Conservation (phyloP, 2,113 vertebrate genomes). For the Sorex araneus region DNA sequence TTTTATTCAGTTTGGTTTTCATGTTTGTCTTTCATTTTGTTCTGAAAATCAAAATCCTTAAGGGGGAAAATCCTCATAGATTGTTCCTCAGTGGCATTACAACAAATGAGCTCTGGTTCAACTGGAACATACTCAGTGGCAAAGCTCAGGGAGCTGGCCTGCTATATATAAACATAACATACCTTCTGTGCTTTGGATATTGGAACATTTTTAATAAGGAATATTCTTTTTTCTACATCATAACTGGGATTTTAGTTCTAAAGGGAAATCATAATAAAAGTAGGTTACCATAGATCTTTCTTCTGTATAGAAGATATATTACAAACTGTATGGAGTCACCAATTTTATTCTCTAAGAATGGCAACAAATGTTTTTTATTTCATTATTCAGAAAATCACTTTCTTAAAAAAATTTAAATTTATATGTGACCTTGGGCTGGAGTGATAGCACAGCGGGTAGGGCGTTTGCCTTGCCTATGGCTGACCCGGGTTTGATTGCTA, state of each 20-base stretch:
- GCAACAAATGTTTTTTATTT: slow-evolving; percentile 14
- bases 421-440: not conserved
- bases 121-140: slow-evolving; percentile 55
- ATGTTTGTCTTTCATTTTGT: slow-evolving; percentile 43
- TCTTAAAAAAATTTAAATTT: slow-evolving; percentile 53
- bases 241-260: slow-evolving; percentile 86
- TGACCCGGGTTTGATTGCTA: no score
- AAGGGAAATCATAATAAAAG: slow-evolving; percentile 88
- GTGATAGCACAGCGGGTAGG: no score
- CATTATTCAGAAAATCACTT: not conserved
- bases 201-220: slow-evolving; percentile 67
- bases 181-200: slow-evolving; percentile 54
- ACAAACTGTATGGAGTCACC: slow-evolving; percentile 70
- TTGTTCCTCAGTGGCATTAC: slow-evolving; percentile 50
- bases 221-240: slow-evolving; percentile 77
- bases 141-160: slow-evolving; percentile 20
- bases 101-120: slow-evolving; percentile 74
- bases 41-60: slow-evolving; percentile 58
- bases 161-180: slow-evolving; percentile 55
- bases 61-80: slow-evolving; percentile 56
- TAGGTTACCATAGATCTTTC: slow-evolving; percentile 84
- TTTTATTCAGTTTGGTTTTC: slow-evolving; percentile 44
- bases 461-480: no score
- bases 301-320: not conserved
- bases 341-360: slow-evolving; percentile 58